phyloP scores from a whole-genome alignment of 2,113 vertebrate genomes.

The Malurus cyaneus region DNA sequence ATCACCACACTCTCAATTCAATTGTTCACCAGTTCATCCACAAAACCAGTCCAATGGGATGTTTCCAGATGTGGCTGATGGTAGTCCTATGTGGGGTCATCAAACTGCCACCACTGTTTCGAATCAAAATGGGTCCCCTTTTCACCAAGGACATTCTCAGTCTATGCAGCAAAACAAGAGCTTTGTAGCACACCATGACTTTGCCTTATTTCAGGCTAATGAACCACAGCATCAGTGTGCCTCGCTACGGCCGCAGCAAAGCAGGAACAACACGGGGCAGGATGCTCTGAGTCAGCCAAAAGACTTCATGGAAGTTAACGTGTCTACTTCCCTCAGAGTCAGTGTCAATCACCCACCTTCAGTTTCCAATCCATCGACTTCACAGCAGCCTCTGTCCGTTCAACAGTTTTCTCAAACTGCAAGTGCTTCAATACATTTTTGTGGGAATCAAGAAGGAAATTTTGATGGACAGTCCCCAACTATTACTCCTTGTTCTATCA shows the following conservation, averaged over 20 bases:
- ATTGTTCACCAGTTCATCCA: constrained; percentile 81
- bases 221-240: constrained; percentile 80
- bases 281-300: constrained; percentile 80
- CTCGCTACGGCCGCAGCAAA: constrained; percentile 73
- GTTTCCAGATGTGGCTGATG: constrained; percentile 87
- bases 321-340: constrained; percentile 77
- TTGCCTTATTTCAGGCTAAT: constrained; percentile 87
- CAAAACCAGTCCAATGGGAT: constrained; percentile 88
- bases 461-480: constrained; percentile 80
- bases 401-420: constrained; percentile 81
- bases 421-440: constrained; percentile 78
- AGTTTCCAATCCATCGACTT: constrained; percentile 71
- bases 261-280: constrained; percentile 74
- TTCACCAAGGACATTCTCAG: constrained; percentile 86
- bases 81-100: constrained; percentile 95
- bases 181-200: constrained; percentile 86
- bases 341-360: constrained; percentile 77
- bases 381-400: constrained; percentile 78
- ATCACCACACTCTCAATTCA: constrained; percentile 88
- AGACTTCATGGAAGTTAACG: constrained; percentile 82
- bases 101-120: constrained; percentile 79
- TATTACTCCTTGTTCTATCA: constrained; percentile 86
- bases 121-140: constrained; percentile 82
- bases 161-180: constrained; percentile 84
- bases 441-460: constrained; percentile 77